Percentiles rank a stretch among this genome's conserved stretches.
Conservation (phyloP, 53 echinoderm and acorn worm species). For the Holothuria scabra region DNA sequence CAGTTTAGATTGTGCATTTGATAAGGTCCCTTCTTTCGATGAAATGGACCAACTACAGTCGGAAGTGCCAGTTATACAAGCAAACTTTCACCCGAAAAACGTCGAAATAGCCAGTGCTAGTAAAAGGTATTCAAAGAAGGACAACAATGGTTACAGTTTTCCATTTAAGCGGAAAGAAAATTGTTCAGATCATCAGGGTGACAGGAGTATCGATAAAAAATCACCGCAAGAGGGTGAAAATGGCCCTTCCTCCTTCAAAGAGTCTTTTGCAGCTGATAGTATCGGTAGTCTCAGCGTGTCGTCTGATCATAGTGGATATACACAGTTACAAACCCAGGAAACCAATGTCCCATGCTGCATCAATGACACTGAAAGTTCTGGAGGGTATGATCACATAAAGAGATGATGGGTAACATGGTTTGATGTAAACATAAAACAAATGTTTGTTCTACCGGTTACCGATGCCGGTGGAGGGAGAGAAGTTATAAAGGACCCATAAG, state of each 20-base stretch:
- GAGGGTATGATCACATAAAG: constrained; percentile 2
- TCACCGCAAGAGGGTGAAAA: not conserved
- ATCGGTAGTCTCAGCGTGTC: not conserved
- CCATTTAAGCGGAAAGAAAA: not conserved
- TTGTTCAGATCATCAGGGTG: no score
- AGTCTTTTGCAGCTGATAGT: no score
- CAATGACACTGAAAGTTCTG: constrained; percentile 2
- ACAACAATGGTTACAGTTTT: constrained; percentile 12
- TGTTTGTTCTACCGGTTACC: no score
- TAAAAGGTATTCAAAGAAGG: not conserved
- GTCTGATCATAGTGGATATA: constrained; percentile 17
- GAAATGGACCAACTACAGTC: not conserved
- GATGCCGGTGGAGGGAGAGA: no score
- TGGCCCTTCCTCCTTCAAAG: not conserved
- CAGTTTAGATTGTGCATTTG: not conserved
- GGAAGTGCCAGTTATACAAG: not conserved
- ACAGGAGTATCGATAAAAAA: no score
- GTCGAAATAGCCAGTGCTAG: not conserved
- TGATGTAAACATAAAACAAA: no score
- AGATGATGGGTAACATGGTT: no score
- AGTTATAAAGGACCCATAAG: no score
- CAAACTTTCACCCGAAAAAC: not conserved
- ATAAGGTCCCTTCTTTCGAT: not conserved
- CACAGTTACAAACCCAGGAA: not conserved
- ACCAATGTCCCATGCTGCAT: no score